Conservation (phyloP, 2,113 vertebrate species). For the Mixornis gularis region DNA sequence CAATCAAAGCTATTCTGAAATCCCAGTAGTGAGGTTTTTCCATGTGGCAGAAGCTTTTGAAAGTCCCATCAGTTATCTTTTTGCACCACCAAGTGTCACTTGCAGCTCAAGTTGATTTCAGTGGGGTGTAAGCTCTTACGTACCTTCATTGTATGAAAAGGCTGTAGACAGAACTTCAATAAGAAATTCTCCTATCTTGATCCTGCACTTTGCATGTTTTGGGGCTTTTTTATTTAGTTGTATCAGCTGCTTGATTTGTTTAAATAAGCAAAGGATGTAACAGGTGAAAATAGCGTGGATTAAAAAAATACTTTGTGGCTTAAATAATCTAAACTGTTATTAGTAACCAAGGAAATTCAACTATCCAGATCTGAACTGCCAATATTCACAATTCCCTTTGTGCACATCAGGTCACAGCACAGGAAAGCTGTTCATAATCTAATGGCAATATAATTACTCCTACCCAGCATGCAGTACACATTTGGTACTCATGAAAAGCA, state of each 20-base stretch:
- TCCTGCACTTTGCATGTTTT: background rate
- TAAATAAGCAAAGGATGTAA: background rate
- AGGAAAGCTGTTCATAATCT: background rate
- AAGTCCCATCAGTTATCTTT: background rate
- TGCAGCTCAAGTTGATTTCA: background rate
- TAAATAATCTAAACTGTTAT: background rate
- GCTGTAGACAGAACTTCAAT: background rate
- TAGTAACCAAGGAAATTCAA: background rate
- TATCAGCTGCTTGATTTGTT: background rate
- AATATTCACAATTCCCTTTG: slow-evolving; percentile 3
- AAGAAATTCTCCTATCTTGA: background rate
- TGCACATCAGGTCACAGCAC: background rate
- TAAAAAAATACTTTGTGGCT: background rate
- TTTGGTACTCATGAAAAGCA: background rate
- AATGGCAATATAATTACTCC: slow-evolving; percentile 10
- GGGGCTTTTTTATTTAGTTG: background rate
- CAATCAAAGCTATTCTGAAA: background rate
- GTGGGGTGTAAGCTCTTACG: background rate
- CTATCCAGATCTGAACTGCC: background rate
- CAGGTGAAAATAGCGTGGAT: background rate
- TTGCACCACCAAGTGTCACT: background rate
- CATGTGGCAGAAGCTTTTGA: background rate
- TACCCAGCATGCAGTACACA: background rate
- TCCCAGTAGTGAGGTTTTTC: background rate
- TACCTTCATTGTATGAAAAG: background rate